Evolutionary conservation across 2,797 vertebrate species (phyloP).

Genomic region (Crenuchus spilurus): DNA sequence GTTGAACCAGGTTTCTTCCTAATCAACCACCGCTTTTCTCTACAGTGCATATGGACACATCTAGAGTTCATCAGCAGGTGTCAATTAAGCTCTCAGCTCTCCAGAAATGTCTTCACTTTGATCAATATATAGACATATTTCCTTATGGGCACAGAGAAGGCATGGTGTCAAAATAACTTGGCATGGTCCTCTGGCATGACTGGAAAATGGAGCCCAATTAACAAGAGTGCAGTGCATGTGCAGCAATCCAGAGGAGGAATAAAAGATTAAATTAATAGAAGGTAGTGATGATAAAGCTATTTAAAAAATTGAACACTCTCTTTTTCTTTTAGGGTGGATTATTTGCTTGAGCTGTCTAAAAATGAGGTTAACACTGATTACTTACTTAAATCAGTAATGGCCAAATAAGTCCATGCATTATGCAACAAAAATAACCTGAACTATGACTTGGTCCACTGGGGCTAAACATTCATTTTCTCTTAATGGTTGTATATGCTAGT

Average conservation of each 20-base stretch:
- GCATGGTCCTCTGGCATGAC: constrained; percentile 26
- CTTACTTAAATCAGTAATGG: constrained; percentile 54
- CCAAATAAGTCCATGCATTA: constrained; percentile 30
- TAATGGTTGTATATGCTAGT: no score
- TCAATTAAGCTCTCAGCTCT: constrained; percentile 29
- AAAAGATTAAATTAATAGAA: constrained; percentile 57
- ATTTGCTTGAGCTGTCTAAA: background rate
- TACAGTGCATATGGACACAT: constrained; percentile 8
- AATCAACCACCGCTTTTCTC: background rate
- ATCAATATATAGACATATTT: constrained; percentile 31
- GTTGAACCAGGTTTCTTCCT: background rate
- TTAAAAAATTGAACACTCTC: constrained; percentile 32
- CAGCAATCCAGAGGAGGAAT: constrained; percentile 44
- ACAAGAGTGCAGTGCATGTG: constrained; percentile 46
- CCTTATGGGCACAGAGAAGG: constrained; percentile 26
- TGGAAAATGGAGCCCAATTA: constrained; percentile 46
- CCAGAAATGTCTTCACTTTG: constrained; percentile 24
- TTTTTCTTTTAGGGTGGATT: constrained; percentile 35
- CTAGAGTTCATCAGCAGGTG: background rate
- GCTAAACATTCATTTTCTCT: no score
- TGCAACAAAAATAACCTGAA: background rate
- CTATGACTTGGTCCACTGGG: background rate
- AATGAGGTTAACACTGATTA: constrained; percentile 57
- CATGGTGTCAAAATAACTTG: constrained; percentile 62
- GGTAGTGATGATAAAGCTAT: constrained; percentile 48